phyloP scores from a whole-genome alignment of 1,140 invertebrate species.

The Periplaneta americana region DNA sequence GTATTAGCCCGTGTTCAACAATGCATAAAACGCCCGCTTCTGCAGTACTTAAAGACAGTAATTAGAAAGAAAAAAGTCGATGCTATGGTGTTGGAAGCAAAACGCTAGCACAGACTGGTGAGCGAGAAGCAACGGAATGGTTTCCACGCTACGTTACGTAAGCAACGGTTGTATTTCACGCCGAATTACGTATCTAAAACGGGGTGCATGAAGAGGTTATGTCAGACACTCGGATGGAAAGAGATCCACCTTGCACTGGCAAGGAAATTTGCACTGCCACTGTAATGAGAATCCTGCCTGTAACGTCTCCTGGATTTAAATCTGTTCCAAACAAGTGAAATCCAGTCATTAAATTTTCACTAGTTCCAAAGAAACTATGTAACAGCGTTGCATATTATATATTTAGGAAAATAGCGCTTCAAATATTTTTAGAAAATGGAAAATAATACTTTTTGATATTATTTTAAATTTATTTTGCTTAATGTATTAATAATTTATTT shows the following conservation, averaged over 20 bases:
- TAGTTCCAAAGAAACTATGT: no score
- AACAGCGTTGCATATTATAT: no score
- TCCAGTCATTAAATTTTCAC: no score
- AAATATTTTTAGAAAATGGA: no score
- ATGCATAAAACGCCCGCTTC: not conserved
- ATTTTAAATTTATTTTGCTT: no score
- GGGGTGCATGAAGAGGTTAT: not conserved
- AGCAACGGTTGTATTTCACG: not conserved
- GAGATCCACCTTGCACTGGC: not conserved
- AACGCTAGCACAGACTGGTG: not conserved
- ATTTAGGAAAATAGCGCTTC: no score
- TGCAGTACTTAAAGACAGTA: not conserved
- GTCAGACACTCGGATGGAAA: not conserved
- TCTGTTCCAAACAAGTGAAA: no score
- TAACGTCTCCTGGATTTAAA: no score
- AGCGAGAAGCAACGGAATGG: not conserved
- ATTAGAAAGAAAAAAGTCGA: not conserved
- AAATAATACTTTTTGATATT: no score
- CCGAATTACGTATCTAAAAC: not conserved
- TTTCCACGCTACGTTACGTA: not conserved
- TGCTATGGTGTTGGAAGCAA: not conserved
- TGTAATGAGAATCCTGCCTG: no score
- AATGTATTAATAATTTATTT: no score
- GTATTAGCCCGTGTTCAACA: not conserved
- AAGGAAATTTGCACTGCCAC: not conserved